Evolutionary conservation across 1,140 invertebrate genomes (phyloP), one percentile per base, ranked within the genome.

Genomic region (Homalodisca vitripennis): DNA sequence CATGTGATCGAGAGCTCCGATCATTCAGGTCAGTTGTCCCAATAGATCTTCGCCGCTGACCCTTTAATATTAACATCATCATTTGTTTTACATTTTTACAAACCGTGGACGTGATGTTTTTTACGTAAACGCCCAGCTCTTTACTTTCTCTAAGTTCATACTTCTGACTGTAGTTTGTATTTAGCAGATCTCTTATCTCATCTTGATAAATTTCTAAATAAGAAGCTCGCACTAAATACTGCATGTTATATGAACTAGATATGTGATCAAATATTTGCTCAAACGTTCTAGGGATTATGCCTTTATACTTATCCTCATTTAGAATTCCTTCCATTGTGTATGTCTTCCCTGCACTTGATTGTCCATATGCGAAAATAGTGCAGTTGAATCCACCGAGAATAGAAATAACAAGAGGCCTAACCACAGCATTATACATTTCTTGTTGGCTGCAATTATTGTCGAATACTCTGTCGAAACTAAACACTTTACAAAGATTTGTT

Each of bases 11-110:
- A 12, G 96, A 98, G 78, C 95, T 98, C 80, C 99, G 95, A 78
- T 98, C 95, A 81, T 99, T 99, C 98, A 99, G 99, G 80, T 99
- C 97, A 6, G 98, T 99, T 34, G 95, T 89, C 17, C 85, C 86
- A 55, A 94, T 90, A 0, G 93, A 92, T 71, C 95, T 86, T 79
- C 95, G 94, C 73, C 88, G 84, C 81, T 97, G 96, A n/a, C 95
- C 95, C 17, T 87, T 82, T 71, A 86, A 85, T 93, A 98, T 95
- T 1, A 96, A 86, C 69, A 90, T 87, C 71, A 94, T 85, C 83
- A 98, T 97, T 81, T 98, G 95, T 53, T 86, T 84, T 17, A 93
- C 89, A 68, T 88, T 94, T 79, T 96, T 94, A 77, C 95, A 97
- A 57, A 96, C 91, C 69, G 93, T 89, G 1, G 92, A 92, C 72